These are phyloP conservation scores for Stenoptilia bipunctidactyla DNA, from an alignment of 2,888 invertebrate genomes.

Conservation along the genomic window DNA sequence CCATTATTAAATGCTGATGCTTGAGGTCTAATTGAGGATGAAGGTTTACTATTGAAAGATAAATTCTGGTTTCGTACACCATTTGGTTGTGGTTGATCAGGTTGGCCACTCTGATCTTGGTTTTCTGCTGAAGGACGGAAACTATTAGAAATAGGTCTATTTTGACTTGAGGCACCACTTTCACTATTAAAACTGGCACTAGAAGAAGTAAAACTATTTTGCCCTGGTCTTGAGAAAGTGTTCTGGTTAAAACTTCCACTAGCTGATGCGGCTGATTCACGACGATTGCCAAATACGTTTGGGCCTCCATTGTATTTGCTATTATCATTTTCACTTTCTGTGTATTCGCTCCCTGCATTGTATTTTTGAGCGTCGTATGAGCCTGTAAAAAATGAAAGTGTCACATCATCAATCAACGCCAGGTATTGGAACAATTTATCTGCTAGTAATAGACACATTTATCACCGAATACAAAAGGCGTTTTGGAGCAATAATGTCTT, in stretches of 20 bases:
- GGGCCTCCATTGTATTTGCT: conserved; percentile 31
- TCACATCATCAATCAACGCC: conserved; percentile 47
- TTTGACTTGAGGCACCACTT: no score
- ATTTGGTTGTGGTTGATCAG: no score
- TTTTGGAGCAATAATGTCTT: background rate
- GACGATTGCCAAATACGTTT: background rate
- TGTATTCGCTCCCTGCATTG: conserved; percentile 48
- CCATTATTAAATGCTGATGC: no score
- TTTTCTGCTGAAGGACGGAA: no score
- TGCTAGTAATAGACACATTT: conserved; percentile 35
- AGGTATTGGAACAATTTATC: conserved; percentile 29
- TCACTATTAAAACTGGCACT: no score
- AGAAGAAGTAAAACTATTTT: no score
- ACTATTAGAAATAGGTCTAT: no score
- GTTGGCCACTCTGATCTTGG: no score
- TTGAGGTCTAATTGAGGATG: no score
- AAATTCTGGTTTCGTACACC: no score
- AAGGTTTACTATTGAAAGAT: no score
- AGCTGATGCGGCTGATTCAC: background rate
- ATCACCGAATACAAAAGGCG: conserved; percentile 39
- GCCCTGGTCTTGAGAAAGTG: no score
- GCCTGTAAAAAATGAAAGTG: conserved; percentile 66
- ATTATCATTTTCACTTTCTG: conserved; percentile 30
- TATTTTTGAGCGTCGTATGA: conserved; percentile 56
- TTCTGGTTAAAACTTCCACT: background rate